Percentiles rank a stretch among this genome's conserved stretches.
Evolutionary conservation across 2,888 invertebrate genomes (phyloP).

Genomic region (Epiblema foenella): DNA sequence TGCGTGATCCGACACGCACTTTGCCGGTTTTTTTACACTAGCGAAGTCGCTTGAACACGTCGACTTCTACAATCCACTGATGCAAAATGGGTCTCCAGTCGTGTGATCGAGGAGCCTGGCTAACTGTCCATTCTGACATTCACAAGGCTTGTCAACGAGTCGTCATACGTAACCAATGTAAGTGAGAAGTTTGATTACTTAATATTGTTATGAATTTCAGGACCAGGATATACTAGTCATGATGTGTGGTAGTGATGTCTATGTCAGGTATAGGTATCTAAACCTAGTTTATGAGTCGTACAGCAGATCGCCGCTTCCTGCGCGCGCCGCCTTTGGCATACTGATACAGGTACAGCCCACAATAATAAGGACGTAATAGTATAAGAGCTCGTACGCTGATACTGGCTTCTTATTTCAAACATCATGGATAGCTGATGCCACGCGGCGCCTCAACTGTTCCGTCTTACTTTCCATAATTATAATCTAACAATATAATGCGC

Average conservation of each 20-base stretch:
- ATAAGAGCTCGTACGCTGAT: not conserved
- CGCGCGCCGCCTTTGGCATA: conserved; percentile 44
- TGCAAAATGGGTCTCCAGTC: conserved; percentile 11
- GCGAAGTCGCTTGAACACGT: too few relatives aligned
- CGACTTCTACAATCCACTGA: not conserved
- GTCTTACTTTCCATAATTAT: not conserved
- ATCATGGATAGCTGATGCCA: not conserved
- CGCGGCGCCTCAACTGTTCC: conserved; percentile 15
- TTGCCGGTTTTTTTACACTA: not conserved
- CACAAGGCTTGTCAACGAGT: not conserved
- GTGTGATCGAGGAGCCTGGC: conserved; percentile 14
- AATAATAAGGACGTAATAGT: conserved; percentile 3
- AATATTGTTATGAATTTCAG: not conserved
- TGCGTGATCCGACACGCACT: too few relatives aligned
- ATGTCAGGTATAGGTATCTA: too few relatives aligned
- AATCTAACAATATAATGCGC: not conserved
- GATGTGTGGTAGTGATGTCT: too few relatives aligned
- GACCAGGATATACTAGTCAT: not conserved
- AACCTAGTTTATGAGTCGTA: not conserved
- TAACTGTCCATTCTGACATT: conserved; percentile 45
- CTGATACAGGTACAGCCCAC: conserved; percentile 38
- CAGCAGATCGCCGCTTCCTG: conserved; percentile 46
- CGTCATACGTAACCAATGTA: not conserved
- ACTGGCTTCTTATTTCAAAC: not conserved
- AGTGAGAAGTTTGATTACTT: not conserved